phyloP scores from a whole-genome alignment of 2,888 invertebrate species.

The Rugalucina vietnamica region DNA sequence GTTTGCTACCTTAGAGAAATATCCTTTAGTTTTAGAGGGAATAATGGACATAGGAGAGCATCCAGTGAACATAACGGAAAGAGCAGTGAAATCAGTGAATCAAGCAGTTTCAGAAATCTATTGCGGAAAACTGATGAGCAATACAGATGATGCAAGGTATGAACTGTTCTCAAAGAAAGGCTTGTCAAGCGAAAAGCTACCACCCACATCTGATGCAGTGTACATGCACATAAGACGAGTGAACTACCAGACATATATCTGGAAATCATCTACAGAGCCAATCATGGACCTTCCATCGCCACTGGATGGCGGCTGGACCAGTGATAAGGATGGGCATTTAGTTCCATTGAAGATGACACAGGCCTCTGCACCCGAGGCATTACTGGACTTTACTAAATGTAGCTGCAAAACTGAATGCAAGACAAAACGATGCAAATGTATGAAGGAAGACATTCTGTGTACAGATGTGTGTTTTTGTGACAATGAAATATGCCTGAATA shows the following conservation, averaged over 20 bases:
- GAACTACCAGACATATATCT: slow-evolving; percentile 8
- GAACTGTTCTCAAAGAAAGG: slow-evolving; percentile 22
- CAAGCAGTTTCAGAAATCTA: not conserved
- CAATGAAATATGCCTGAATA: not conserved
- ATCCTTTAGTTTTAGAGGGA: not conserved
- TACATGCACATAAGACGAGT: not conserved
- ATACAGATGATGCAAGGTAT: not conserved
- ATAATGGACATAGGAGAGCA: slow-evolving; percentile 5
- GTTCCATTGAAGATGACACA: slow-evolving; percentile 6
- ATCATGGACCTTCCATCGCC: slow-evolving; percentile 11
- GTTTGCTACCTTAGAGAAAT: not conserved
- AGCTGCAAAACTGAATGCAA: not conserved
- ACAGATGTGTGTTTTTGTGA: not conserved
- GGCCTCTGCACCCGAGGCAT: not conserved
- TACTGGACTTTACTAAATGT: slow-evolving; percentile 13
- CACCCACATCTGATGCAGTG: slow-evolving; percentile 20
- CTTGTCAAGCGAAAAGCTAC: slow-evolving; percentile 22
- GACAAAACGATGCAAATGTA: slow-evolving; percentile 3
- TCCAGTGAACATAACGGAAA: not conserved
- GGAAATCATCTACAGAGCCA: not conserved
- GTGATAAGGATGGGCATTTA: slow-evolving; percentile 1
- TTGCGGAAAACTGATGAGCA: not conserved
- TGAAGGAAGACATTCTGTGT: not conserved
- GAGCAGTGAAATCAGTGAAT: not conserved
- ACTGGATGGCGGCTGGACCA: slow-evolving; percentile 3